Base-by-base conservation (phyloP, 2,888 invertebrate species). In the Drosophila prostipennis region DNA sequence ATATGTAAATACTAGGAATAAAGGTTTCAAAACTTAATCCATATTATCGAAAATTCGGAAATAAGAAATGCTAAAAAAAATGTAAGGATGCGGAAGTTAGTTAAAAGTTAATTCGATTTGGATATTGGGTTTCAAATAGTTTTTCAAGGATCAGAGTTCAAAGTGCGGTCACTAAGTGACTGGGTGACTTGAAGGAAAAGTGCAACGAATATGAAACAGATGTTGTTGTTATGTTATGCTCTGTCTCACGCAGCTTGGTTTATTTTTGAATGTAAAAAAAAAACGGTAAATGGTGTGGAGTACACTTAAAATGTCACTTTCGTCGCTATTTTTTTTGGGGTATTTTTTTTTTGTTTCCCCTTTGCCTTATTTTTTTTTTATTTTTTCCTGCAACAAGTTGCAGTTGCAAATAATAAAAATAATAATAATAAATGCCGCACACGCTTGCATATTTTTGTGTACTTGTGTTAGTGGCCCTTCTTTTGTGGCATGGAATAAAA, bases 141-240 rank as follows among this genome's bases (percentile, higher is more conserved):
- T 26, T 7, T 13, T n/a, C 6, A n/a, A 45, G 29, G 46, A 46
- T 14, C 32, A 11, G 54, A 51, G 49, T 48, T 72, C 54, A 45
- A 77, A 79, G 81, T 82, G 46, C 46, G 46, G 29, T 82, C 79
- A 82, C 74, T 79, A 80, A 80, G 81, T 82, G 81, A 82, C 80
- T 82, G 80, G 81, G 81, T 82, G 78, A 80, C 67, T 49, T 53
- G 19, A 23, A 58, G 26, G 26, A 63, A 39, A 61, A 45, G 63
- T 14, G 45, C 29, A 29, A 10, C 45, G 48, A 59, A 76, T 64
- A 67, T 56, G 46, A 71, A 80, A 78, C 67, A 79, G 34, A 53
- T 65, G 65, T 45, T 63, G 56, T 23, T 63, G 78, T 68, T 53
- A 68, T 59, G 46, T 48, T 48, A 16, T 46, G 46, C 58, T 54